Percentiles rank a stretch among this genome's conserved stretches.
These are phyloP conservation scores for Etia nguti DNA, from an alignment of 2,113 vertebrate genomes.

Conservation along the genomic window DNA sequence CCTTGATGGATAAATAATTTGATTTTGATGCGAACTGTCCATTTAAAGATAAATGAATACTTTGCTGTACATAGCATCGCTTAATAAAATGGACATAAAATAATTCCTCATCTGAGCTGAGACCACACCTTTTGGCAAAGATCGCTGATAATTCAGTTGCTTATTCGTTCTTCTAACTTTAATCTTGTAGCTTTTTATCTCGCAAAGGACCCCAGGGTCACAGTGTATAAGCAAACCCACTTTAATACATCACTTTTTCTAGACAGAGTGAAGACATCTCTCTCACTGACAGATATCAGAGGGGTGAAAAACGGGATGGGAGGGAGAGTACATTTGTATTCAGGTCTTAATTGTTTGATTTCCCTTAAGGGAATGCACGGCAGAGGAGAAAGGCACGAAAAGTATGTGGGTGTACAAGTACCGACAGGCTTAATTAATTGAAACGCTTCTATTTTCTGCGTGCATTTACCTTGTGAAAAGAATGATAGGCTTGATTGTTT, in stretches of 20 bases:
- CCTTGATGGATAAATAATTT: background rate
- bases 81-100: background rate
- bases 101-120: background rate
- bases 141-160: background rate
- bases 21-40: background rate
- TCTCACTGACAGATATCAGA: background rate
- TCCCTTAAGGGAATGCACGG: constrained; percentile 9
- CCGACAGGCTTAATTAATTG: constrained; percentile 60
- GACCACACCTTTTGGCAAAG: background rate
- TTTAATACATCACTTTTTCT: background rate
- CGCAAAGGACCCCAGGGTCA: background rate
- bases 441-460: constrained; percentile 12
- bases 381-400: background rate
- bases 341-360: constrained; percentile 51
- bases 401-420: background rate
- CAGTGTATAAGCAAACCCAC: background rate
- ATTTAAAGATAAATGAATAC: background rate
- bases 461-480: constrained; percentile 39
- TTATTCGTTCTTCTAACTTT: background rate
- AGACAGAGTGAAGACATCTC: background rate
- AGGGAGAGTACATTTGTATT: constrained; percentile 44
- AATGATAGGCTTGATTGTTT: constrained; percentile 58
- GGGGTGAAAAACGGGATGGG: constrained; percentile 2
- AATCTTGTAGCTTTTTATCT: background rate
- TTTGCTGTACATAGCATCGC: background rate